phyloP scores from a whole-genome alignment of 1,140 invertebrate genomes.

The Hylaeus volcanicus region DNA sequence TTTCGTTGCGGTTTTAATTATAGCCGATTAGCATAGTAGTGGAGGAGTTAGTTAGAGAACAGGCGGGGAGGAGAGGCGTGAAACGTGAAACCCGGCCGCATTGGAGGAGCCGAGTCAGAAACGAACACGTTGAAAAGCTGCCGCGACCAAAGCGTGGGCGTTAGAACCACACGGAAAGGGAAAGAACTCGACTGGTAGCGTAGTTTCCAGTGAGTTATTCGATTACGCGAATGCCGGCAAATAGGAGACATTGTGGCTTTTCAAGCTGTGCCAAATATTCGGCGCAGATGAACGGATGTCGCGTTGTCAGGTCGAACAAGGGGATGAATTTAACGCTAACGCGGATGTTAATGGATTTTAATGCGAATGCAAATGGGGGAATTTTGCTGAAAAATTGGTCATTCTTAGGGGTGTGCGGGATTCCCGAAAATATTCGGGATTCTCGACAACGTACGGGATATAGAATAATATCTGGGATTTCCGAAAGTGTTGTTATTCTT shows the following conservation, averaged over 20 bases:
- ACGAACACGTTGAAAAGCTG: neutral
- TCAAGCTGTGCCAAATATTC: slow-evolving; percentile 23
- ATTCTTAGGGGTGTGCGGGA: neutral
- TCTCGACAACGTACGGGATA: too few relatives aligned
- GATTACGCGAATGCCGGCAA: slow-evolving; percentile 20
- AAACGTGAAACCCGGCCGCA: neutral
- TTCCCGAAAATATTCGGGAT: too few relatives aligned
- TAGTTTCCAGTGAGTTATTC: slow-evolving; percentile 24
- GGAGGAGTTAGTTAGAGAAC: neutral
- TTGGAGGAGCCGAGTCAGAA: neutral
- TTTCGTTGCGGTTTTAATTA: slow-evolving; percentile 24
- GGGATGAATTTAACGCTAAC: neutral
- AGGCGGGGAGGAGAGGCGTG: neutral
- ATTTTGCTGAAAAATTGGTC: neutral
- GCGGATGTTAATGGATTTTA: slow-evolving; percentile 6
- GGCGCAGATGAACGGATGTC: neutral
- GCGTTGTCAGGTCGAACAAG: neutral
- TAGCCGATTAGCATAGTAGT: slow-evolving; percentile 26
- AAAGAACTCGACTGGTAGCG: slow-evolving; percentile 1
- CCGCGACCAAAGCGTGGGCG: neutral
- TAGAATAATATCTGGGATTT: too few relatives aligned
- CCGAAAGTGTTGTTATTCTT: too few relatives aligned
- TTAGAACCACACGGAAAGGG: neutral
- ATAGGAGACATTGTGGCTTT: slow-evolving; percentile 27
- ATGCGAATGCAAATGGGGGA: neutral